These are phyloP conservation scores for Plebejus melissa DNA, from an alignment of 2,888 invertebrate species.

Conservation along the genomic window DNA sequence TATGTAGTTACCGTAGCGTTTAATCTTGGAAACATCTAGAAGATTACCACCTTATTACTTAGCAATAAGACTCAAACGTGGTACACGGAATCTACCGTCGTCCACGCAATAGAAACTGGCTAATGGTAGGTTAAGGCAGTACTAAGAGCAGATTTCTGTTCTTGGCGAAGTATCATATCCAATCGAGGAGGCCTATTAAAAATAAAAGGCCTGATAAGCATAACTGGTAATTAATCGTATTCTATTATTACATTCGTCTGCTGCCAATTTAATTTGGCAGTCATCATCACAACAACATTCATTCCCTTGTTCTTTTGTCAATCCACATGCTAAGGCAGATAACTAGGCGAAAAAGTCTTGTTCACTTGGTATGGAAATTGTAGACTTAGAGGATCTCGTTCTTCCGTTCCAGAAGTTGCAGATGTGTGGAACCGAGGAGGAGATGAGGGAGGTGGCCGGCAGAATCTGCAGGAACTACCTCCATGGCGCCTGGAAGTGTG, in stretches of 20 bases:
- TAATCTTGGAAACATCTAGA: background rate
- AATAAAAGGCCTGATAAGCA: background rate
- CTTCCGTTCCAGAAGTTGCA: conserved; percentile 64
- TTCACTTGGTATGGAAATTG: background rate
- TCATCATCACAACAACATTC: conserved; percentile 22
- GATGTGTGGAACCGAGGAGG: conserved; percentile 83
- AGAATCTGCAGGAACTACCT: conserved; percentile 94
- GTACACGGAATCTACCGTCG: background rate
- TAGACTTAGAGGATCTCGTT: conserved; percentile 1
- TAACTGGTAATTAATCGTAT: background rate
- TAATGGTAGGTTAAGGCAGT: background rate
- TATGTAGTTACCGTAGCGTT: background rate
- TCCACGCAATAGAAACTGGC: background rate
- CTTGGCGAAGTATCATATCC: background rate
- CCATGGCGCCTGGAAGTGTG: conserved; percentile 93
- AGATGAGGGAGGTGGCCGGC: conserved; percentile 90
- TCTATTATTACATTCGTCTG: conserved; percentile 19
- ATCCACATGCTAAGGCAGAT: background rate
- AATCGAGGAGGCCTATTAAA: background rate
- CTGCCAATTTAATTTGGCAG: conserved; percentile 26
- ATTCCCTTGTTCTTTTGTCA: background rate
- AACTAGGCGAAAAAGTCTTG: background rate
- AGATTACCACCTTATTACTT: background rate
- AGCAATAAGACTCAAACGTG: background rate
- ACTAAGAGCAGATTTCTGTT: background rate